phyloP scores from a whole-genome alignment of 2,113 vertebrate genomes.

The Telmatochromis sp. region DNA sequence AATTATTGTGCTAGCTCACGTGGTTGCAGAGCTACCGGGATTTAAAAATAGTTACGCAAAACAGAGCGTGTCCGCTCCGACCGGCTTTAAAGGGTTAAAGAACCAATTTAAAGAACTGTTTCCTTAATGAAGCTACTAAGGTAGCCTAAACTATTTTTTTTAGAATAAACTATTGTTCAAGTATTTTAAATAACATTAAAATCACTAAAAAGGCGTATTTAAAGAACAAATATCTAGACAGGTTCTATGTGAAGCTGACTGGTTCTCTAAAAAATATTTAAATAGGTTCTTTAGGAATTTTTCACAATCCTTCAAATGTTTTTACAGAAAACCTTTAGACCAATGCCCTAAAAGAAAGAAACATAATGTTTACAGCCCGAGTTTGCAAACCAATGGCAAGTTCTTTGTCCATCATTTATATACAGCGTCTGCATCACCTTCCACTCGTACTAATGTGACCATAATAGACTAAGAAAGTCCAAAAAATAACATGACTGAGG shows the following conservation, averaged over 20 bases:
- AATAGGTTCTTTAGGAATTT: neutral
- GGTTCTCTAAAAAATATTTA: neutral
- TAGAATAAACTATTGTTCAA: neutral
- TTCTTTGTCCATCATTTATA: neutral
- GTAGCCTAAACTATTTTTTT: neutral
- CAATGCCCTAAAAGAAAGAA: neutral
- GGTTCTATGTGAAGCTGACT: neutral
- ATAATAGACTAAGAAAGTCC: neutral
- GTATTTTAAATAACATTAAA: neutral
- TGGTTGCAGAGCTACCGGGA: too few species aligned
- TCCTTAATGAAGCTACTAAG: neutral
- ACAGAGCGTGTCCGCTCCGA: too few species aligned
- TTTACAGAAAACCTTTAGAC: neutral
- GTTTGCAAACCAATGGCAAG: neutral
- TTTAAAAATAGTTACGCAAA: too few species aligned
- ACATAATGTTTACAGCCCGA: neutral
- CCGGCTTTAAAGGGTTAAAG: too few species aligned
- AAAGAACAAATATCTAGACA: neutral
- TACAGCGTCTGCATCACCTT: neutral
- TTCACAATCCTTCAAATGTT: neutral
- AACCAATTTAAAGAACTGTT: neutral
- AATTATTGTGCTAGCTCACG: too few species aligned
- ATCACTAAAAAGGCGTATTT: neutral
- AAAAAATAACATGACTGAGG: neutral
- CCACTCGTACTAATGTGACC: neutral